These are phyloP conservation scores for Antennarius striatus DNA, from an alignment of 2,113 vertebrate genomes.

Conservation along the genomic window DNA sequence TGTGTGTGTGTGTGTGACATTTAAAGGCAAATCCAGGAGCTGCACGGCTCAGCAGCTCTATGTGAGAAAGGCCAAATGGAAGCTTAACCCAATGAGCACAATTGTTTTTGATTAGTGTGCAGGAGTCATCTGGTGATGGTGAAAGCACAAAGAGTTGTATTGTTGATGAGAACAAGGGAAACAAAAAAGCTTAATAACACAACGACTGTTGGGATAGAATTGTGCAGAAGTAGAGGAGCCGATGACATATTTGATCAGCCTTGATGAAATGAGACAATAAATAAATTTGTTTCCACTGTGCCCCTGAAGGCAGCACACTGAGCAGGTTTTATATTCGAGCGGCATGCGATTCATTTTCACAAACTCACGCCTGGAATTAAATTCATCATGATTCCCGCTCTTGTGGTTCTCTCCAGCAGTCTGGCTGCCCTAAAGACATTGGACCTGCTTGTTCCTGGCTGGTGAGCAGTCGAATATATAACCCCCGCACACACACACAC, in stretches of 20 bases:
- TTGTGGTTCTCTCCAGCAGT: conserved; percentile 35
- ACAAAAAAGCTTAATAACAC: background rate
- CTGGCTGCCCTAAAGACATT: conserved; percentile 39
- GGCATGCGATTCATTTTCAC: conserved; percentile 49
- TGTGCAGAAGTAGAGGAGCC: too few relatives aligned
- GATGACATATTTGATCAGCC: too few relatives aligned
- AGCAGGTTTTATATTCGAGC: conserved; percentile 10
- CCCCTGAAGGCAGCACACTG: conserved; percentile 8
- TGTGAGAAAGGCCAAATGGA: background rate
- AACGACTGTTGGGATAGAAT: too few relatives aligned
- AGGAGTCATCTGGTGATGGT: conserved; percentile 17
- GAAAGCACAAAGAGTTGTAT: conserved; percentile 22
- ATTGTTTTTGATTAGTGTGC: too few relatives aligned
- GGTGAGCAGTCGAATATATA: conserved; percentile 11
- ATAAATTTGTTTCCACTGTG: background rate
- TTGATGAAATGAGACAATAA: too few relatives aligned
- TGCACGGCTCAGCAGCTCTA: conserved; percentile 51
- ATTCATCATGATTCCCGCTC: conserved; percentile 30
- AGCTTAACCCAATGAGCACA: too few relatives aligned
- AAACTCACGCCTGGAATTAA: conserved; percentile 46
- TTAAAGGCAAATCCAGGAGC: conserved; percentile 40
- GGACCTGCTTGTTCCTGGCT: conserved; percentile 45
- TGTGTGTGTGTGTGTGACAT: conserved; percentile 25
- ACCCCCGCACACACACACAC: too few relatives aligned
- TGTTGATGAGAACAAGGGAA: conserved; percentile 28